A percentile compares a stretch with the other conserved stretches of the same genome.
Evolutionary conservation across 2,888 invertebrate species (phyloP).

Genomic region (Aspidiotus rigidus): DNA sequence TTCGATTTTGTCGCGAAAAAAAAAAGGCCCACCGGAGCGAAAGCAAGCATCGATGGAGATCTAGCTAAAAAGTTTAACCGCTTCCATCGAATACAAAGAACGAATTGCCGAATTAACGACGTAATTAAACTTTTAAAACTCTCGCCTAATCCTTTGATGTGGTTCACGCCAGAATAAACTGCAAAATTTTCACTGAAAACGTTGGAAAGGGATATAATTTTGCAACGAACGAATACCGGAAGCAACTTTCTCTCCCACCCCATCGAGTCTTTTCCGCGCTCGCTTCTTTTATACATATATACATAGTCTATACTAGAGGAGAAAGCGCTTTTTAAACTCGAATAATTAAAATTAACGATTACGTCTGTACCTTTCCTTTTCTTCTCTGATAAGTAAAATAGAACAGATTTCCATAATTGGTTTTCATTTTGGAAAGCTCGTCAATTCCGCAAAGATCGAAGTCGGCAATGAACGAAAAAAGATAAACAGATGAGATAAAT

Average conservation of each 20-base stretch:
- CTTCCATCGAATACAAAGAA: slow-evolving; percentile 19
- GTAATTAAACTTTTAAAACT: slow-evolving; percentile 29
- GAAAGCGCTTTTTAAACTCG: slow-evolving; percentile 17
- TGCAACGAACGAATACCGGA: slow-evolving; percentile 5
- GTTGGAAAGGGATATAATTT: slow-evolving; percentile 28
- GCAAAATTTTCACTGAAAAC: slow-evolving; percentile 21
- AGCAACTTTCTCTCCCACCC: not conserved
- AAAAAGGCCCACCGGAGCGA: too few relatives aligned
- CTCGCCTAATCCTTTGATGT: slow-evolving; percentile 23
- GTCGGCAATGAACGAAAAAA: too few relatives aligned
- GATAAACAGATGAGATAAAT: too few relatives aligned
- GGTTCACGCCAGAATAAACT: slow-evolving; percentile 18
- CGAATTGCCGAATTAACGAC: slow-evolving; percentile 29
- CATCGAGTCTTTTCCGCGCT: too few relatives aligned
- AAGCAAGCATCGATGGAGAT: too few relatives aligned
- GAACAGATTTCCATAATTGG: slow-evolving; percentile 32
- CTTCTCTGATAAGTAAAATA: slow-evolving; percentile 22
- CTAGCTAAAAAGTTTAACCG: slow-evolving; percentile 21
- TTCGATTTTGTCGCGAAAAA: too few relatives aligned
- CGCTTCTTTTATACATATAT: not conserved
- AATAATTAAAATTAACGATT: slow-evolving; percentile 32
- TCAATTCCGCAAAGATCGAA: too few relatives aligned
- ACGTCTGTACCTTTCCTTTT: slow-evolving; percentile 27
- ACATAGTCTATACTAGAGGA: not conserved
- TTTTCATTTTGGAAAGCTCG: slow-evolving; percentile 23